Evolutionary conservation across 2,888 invertebrate genomes (phyloP), one percentile per base, ranked within the genome.

Genomic region (Trissoscelio sp.): DNA sequence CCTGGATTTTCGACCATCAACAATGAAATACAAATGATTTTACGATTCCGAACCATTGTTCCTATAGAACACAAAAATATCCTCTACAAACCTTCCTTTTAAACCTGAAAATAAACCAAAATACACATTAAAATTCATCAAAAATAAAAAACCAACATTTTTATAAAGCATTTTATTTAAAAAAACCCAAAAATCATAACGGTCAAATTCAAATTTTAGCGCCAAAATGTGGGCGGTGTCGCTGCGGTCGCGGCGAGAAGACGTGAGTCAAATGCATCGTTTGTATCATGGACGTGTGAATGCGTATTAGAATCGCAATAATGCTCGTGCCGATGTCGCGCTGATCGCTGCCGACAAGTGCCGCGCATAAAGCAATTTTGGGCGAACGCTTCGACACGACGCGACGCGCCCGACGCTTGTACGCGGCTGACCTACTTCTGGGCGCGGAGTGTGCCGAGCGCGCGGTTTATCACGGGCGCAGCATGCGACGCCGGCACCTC

Each of bases 201-300:
- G 3, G 37, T 28, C 16, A 39, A 60, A 39, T 57, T 75, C 48
- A 28, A 75, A 75, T 51, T 7, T 31, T 0, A 48, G 51, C 66
- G 67, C 58, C 37, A 51, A 42, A 53, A 22, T 3, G 7, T 22
- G 9, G 12, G n/a, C 39, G 87, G 57, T 79, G 83, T 83, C 87
- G 86, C 85, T 79, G 77, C 83, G 66, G 73, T 79, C 84, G 82
- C 67, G 46, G 37, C 53, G 53, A 82, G 85, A 87, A 87, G 86
- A 86, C 89, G 89, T 87, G 88, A 89, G 89, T 89, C 89, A 89
- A 89, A 87, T 88, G 87, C 85, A 87, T 86, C 87, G 87, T 87
- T 86, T 84, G 69, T 69, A 70, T 55, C 62, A 58, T 69, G 69
- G 77, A 88, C 87, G 73, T 73, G 73, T 86, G 87, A 85, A 86